These are phyloP conservation scores for Drosophila rubida DNA, from an alignment of 2,888 invertebrate genomes.

Conservation along the genomic window DNA sequence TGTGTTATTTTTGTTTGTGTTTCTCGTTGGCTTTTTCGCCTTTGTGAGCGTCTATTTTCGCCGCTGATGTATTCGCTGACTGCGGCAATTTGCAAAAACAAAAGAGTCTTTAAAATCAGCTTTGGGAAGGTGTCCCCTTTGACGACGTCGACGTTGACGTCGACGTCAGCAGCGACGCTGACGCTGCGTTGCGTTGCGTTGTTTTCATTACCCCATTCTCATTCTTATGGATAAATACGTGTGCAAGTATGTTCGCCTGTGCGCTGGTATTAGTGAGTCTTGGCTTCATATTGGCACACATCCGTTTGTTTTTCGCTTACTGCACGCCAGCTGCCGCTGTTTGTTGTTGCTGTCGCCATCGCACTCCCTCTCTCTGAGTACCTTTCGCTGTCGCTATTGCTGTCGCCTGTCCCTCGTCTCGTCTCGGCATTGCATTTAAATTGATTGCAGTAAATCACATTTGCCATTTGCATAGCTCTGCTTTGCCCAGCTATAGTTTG, in stretches of 20 bases:
- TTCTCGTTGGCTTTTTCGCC: constrained; percentile 59
- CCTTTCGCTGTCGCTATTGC: constrained; percentile 3
- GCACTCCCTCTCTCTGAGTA: constrained; percentile 8
- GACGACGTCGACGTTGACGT: constrained; percentile 26
- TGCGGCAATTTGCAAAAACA: constrained; percentile 78
- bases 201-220: constrained; percentile 45
- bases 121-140: constrained; percentile 67
- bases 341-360: constrained; percentile 13
- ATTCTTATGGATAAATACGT: constrained; percentile 26
- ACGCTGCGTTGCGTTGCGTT: constrained; percentile 29
- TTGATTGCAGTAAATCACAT: constrained; percentile 83
- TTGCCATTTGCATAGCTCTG: constrained; percentile 49
- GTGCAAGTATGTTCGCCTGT: constrained; percentile 4
- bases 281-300: constrained; percentile 51
- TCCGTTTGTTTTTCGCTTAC: constrained; percentile 40
- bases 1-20: constrained; percentile 10
- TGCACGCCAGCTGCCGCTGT: constrained; percentile 34
- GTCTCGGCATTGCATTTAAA: constrained; percentile 73
- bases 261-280: constrained; percentile 5
- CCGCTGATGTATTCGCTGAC: constrained; percentile 83
- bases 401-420: constrained; percentile 4
- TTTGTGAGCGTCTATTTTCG: constrained; percentile 77
- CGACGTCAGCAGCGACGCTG: neutral
- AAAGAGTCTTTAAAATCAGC: constrained; percentile 68
- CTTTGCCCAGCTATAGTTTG: constrained; percentile 42